Conservation (phyloP, 2,888 invertebrate genomes). For the Andrena hattorfiana region DNA sequence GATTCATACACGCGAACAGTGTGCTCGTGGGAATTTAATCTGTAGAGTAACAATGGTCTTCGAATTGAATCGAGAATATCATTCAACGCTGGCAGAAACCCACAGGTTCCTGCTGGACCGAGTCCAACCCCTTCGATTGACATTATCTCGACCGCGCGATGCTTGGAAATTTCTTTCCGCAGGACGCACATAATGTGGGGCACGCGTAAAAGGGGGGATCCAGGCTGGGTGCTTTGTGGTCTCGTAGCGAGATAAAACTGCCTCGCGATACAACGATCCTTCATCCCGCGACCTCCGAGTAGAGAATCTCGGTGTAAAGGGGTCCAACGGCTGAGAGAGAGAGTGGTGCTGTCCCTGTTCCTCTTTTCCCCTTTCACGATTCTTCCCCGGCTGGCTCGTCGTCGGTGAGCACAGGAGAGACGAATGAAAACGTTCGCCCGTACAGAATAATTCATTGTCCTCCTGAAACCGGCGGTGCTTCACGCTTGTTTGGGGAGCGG, state of each 20-base stretch:
- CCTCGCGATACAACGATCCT: conserved; percentile 64
- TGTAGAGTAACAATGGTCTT: no score
- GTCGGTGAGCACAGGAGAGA: conserved; percentile 56
- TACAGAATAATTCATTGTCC: conserved; percentile 81
- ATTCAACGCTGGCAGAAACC: not conserved
- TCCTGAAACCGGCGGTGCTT: conserved; percentile 72
- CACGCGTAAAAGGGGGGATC: conserved; percentile 30
- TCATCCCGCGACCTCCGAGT: conserved; percentile 38
- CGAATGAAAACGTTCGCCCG: conserved; percentile 81
- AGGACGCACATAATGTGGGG: conserved; percentile 55
- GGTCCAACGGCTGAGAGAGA: conserved; percentile 4
- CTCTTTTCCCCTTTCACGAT: conserved; percentile 51
- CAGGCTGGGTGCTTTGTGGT: conserved; percentile 38
- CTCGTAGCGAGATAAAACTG: conserved; percentile 70
- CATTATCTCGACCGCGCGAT: conserved; percentile 55
- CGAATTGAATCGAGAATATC: not conserved
- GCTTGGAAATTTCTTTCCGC: conserved; percentile 62
- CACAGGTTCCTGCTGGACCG: not conserved
- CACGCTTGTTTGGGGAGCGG: conserved; percentile 76
- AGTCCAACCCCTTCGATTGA: conserved; percentile 41
- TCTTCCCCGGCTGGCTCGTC: conserved; percentile 48
- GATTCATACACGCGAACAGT: not conserved
- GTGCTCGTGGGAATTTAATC: not conserved
- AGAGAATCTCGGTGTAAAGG: conserved; percentile 34
- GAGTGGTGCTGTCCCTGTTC: conserved; percentile 48